Evolutionary conservation across 2,797 vertebrate species (phyloP).

Genomic region (Okamejei kenojei): DNA sequence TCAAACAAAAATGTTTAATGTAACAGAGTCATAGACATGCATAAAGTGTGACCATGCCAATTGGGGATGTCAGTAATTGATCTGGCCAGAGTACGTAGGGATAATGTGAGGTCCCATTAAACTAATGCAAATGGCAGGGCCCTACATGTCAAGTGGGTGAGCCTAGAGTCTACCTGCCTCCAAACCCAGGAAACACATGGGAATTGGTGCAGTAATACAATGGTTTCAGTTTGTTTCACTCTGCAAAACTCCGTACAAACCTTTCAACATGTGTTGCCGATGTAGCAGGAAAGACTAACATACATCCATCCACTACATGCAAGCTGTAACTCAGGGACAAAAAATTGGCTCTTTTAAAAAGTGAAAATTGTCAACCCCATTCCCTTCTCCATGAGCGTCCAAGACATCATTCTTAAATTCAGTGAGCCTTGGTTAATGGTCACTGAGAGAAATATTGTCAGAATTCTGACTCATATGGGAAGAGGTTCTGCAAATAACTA

Average conservation of each 20-base stretch:
- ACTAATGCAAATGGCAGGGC: not conserved
- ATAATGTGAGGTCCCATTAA: not conserved
- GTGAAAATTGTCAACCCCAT: not conserved
- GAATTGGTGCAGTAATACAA: not conserved
- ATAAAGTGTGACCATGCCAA: not conserved
- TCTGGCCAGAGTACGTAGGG: not conserved
- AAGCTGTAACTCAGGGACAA: not conserved
- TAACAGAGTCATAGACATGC: not conserved
- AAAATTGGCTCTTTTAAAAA: not conserved
- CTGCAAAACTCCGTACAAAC: not conserved
- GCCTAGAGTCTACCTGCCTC: not conserved
- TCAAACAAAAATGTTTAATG: not conserved
- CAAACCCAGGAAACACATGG: not conserved
- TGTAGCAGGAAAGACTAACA: not conserved
- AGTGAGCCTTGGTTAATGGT: not conserved
- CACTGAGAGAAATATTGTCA: not conserved
- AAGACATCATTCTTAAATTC: not conserved
- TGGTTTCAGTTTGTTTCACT: not conserved
- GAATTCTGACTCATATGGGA: not conserved
- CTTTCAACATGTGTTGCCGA: not conserved
- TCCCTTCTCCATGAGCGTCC: not conserved
- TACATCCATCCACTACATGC: not conserved
- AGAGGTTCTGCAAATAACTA: not conserved
- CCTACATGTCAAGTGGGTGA: not conserved
- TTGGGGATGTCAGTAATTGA: not conserved